Evolutionary conservation across 2,888 invertebrate species (phyloP), one percentile per base, ranked within the genome.

Genomic region (Anorthoa munda): DNA sequence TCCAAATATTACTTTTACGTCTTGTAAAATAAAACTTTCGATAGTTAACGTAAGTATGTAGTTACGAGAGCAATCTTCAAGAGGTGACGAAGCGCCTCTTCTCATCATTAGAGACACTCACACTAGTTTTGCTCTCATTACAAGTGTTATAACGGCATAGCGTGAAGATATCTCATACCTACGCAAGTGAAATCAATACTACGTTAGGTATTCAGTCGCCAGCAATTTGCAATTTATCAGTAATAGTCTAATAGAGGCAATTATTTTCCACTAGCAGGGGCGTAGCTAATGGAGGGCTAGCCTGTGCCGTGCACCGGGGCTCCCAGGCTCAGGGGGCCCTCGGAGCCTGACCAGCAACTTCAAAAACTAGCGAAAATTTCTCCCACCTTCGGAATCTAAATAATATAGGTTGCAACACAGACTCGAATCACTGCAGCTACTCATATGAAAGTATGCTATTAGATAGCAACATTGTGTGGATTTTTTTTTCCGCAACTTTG

Each of bases 121-220:
- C 66, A 75, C 39, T 63, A 50, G 56, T 66, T 74, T 50, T 75
- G 51, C 69, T 70, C 72, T 77, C 72, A 67, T 26, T n/a, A n/a
- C n/a, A n/a, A n/a, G n/a, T n/a, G n/a, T n/a, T 79, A 67, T 55
- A 77, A 82, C 71, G 31, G 66, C 48, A 51, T 73, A 66, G 56
- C 79, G 64, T 81, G 73, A 79, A 78, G 39, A 82, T 78, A 78
- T 65, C 65, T 81, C 76, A 81, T 80, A 66, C n/a, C 51, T 75
- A 63, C 13, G 58, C 59, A 66, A 82, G 83, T 81, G 83, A 81
- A 81, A 81, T 83, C 79, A 73, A 82, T 81, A 78, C 51, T 45
- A 51, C 56, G 73, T 60, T 78, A 60, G 63, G 39, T 66, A 78
- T 80, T 69, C 66, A n/a, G 72, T 66, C 68, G 46, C 72, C 68